phyloP scores from a whole-genome alignment of 2,888 invertebrate genomes.

The Platycheirus rosarum region DNA sequence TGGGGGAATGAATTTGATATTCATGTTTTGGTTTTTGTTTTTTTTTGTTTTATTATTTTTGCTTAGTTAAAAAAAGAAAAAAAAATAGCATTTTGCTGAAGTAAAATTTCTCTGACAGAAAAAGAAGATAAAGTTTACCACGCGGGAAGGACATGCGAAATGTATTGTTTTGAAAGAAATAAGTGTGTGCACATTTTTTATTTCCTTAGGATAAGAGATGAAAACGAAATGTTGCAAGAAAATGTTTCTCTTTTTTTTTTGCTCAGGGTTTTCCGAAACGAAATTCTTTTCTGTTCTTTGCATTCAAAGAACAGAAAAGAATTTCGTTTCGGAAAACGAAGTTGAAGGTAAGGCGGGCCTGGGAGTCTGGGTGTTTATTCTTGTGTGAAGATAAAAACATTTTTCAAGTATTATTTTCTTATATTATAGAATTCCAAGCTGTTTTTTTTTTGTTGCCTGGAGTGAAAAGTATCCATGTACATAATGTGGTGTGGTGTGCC shows the following conservation, averaged over 20 bases:
- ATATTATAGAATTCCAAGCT: too few relatives aligned
- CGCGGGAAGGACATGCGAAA: conserved; percentile 37
- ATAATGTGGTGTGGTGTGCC: conserved; percentile 25
- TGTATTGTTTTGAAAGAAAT: neutral
- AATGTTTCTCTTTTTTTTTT: conserved; percentile 5
- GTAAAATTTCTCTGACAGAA: conserved; percentile 39
- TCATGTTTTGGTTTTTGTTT: conserved; percentile 14
- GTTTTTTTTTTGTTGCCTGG: too few relatives aligned
- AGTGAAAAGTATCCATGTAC: too few relatives aligned
- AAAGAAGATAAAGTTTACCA: conserved; percentile 57
- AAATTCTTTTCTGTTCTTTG: neutral
- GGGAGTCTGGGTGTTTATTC: conserved; percentile 10
- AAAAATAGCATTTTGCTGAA: conserved; percentile 34
- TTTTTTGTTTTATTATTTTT: neutral
- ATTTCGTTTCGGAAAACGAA: conserved; percentile 6
- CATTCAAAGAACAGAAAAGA: neutral
- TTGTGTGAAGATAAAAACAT: conserved; percentile 45
- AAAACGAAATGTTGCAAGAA: conserved; percentile 34
- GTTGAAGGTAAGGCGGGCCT: neutral
- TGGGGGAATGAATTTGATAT: conserved; percentile 47
- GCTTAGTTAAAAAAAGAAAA: conserved; percentile 26
- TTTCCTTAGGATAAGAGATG: conserved; percentile 13
- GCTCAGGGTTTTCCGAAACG: conserved; percentile 1
- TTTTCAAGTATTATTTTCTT: conserved; percentile 29
- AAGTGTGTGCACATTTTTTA: conserved; percentile 6